Base-by-base conservation (phyloP, 2,888 invertebrate genomes). In the Abrostola triplasia region DNA sequence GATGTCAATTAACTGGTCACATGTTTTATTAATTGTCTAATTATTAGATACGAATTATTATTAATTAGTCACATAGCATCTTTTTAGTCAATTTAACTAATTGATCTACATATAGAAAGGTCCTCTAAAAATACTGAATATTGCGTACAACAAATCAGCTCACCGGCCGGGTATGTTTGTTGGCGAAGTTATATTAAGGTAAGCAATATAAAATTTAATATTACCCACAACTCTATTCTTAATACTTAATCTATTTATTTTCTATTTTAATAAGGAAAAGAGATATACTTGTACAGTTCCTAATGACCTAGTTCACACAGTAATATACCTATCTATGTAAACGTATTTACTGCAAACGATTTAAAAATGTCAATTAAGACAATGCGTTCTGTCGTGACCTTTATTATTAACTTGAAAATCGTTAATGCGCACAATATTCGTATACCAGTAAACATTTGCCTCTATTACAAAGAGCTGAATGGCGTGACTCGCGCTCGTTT, bases 401-500 rank as follows among this genome's bases (percentile, higher is more conserved):
- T 47, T 8, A 47, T 8, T 44, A 47, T 24, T 47, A 13, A 47
- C 44, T 24, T 47, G 9, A 47, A 47, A 47, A 47, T 37, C 52
- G 35, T 36, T 36, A 57, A 9, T 37, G 35, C 41, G 37, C 41
- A 49, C 47, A 52, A 49, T 51, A 49, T 37, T 56, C 47, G 10
- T 13, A 49, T 50, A 70, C 66, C 58, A 42, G 48, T 37, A 5
- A 67, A 57, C n/a, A 40, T 13, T 77, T 64, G 61, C 71, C 59
- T 67, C 51, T 64, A 64, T 65, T 42, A 73, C 61, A 77, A 77
- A 78, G 60, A 75, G 57, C 56, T 79, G 50, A 50, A 47, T 74
- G 41, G 75, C 83, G 83, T 82, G 82, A 70, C 79, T 74, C 10
- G 41, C 55, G 52, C 13, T 63, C 68, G 64, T 79, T 72, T 61